Conservation (phyloP, 2,888 invertebrate species). For the Sarcophaga subvicina region DNA sequence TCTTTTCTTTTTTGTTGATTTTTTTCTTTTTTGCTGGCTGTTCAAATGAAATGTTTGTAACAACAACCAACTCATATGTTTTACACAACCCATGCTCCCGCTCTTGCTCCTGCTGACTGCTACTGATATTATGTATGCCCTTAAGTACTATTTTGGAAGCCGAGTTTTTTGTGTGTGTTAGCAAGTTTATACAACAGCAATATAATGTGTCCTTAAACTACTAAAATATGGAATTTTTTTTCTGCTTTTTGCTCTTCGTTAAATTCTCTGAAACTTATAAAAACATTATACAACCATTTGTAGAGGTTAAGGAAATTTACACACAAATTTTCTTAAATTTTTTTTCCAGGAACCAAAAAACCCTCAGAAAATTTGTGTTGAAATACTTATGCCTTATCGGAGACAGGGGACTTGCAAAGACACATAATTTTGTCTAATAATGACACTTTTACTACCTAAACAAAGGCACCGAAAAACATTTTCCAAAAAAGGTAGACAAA, state of each 20-base stretch:
- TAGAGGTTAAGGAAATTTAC: no score
- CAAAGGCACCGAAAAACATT: background rate
- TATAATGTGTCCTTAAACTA: constrained; percentile 27
- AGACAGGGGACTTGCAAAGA: constrained; percentile 38
- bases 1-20: background rate
- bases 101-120: background rate
- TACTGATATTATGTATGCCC: constrained; percentile 44
- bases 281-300: background rate
- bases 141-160: constrained; percentile 60
- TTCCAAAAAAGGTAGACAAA: no score
- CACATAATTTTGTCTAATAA: constrained; percentile 27
- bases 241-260: background rate
- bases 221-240: background rate
- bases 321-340: no score
- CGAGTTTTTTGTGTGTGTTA: constrained; percentile 22
- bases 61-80: constrained; percentile 56
- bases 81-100: background rate
- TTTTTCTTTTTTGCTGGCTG: constrained; percentile 40
- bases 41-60: constrained; percentile 42
- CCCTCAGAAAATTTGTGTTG: background rate
- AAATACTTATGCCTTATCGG: constrained; percentile 27
- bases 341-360: no score
- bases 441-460: background rate
- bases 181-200: background rate
- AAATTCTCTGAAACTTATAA: background rate